Evolutionary conservation across 1,140 invertebrate species (phyloP).

Genomic region (Leptoteleia sp.): DNA sequence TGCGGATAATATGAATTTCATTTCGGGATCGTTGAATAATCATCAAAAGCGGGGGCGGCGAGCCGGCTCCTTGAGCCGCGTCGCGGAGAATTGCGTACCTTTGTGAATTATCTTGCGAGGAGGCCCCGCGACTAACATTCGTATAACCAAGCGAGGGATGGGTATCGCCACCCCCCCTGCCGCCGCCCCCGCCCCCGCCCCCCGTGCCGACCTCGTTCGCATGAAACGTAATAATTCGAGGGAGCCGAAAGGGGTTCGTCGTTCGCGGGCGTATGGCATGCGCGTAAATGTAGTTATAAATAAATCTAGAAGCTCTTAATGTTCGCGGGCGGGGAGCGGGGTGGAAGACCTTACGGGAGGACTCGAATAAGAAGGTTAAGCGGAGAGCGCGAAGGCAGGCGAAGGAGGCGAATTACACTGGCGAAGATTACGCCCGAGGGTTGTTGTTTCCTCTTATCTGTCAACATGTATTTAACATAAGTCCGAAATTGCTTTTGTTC

Average conservation of each 20-base stretch:
- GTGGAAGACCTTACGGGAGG: constrained; percentile 51
- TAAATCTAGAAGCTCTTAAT: constrained; percentile 82
- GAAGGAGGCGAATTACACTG: constrained; percentile 41
- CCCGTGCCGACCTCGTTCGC: constrained; percentile 59
- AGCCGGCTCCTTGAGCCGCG: constrained; percentile 48
- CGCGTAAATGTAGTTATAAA: constrained; percentile 82
- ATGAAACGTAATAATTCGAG: constrained; percentile 80
- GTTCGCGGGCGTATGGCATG: constrained; percentile 73
- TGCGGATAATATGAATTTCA: constrained; percentile 68
- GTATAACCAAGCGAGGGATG: constrained; percentile 50
- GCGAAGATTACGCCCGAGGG: constrained; percentile 59
- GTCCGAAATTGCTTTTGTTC: constrained; percentile 62
- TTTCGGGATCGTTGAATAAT: constrained; percentile 66
- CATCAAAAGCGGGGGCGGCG: constrained; percentile 56
- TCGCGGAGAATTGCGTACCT: constrained; percentile 56
- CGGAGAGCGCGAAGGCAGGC: constrained; percentile 41
- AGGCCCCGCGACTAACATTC: constrained; percentile 39
- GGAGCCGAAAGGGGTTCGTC: constrained; percentile 71
- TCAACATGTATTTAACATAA: constrained; percentile 63
- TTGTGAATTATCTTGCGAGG: constrained; percentile 60
- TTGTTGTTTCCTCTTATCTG: constrained; percentile 56
- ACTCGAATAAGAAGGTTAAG: constrained; percentile 57
- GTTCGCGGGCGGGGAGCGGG: no score
- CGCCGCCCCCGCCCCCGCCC: no score
- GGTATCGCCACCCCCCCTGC: no score